Percentiles rank a stretch among this genome's conserved stretches.
Conservation (phyloP, 2,888 invertebrate species). For the Dysmachus trigonus region DNA sequence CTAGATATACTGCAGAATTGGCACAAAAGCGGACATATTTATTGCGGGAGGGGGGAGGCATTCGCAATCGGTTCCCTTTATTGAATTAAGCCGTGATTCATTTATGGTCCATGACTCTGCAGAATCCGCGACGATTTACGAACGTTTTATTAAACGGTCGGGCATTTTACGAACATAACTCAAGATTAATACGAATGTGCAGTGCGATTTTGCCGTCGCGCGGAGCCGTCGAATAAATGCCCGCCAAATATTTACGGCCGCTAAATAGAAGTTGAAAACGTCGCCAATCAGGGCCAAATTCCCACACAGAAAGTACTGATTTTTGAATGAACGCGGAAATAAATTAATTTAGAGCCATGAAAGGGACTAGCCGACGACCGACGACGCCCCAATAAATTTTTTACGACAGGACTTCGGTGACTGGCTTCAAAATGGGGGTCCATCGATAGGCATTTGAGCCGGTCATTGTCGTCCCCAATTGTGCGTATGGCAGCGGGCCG, state of each 20-base stretch:
- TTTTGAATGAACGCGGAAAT: not conserved
- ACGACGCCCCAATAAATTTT: conserved; percentile 1
- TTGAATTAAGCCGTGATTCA: conserved; percentile 22
- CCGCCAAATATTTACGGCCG: not conserved
- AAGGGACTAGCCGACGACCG: not conserved
- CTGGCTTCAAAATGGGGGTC: not conserved
- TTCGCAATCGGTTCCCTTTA: not conserved
- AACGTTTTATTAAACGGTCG: conserved; percentile 1
- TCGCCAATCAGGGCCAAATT: not conserved
- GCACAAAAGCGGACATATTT: not conserved
- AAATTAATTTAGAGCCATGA: conserved; percentile 5
- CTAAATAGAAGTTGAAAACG: conserved; percentile 22
- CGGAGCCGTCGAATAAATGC: not conserved
- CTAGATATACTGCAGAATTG: not conserved
- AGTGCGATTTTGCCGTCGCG: not conserved
- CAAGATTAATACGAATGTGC: conserved; percentile 3
- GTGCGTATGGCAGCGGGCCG: not conserved
- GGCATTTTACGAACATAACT: conserved; percentile 3
- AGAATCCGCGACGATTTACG: conserved; percentile 3
- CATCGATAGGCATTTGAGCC: not conserved
- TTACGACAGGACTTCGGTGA: not conserved
- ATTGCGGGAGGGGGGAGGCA: not conserved
- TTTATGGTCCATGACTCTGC: not conserved
- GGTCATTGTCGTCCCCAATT: conserved; percentile 2
- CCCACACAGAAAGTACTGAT: not conserved